These are phyloP conservation scores for Ctena decussata DNA, from an alignment of 2,888 invertebrate species.

Conservation along the genomic window DNA sequence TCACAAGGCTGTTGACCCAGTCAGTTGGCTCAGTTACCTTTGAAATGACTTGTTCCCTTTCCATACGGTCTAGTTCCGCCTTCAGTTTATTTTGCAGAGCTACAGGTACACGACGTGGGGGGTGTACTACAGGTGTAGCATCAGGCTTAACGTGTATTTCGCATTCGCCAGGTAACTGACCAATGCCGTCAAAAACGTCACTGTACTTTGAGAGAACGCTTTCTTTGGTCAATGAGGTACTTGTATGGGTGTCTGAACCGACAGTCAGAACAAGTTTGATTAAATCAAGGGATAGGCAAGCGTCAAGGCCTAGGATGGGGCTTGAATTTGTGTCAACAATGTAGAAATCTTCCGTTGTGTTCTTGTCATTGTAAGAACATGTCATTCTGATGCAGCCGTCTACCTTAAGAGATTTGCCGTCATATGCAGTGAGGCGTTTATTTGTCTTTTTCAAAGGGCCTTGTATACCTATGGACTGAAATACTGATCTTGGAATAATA, in stretches of 20 bases:
- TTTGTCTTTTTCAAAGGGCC: not conserved
- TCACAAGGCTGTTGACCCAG: conserved; percentile 61
- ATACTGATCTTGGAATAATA: not conserved
- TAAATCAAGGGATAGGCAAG: not conserved
- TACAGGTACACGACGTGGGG: conserved; percentile 51
- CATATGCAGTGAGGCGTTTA: conserved; percentile 16
- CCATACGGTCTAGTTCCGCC: conserved; percentile 58
- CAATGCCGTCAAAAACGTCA: conserved; percentile 59
- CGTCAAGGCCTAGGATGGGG: conserved; percentile 9
- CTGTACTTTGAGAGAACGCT: conserved; percentile 23
- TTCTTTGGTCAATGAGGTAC: not conserved
- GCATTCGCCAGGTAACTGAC: conserved; percentile 46
- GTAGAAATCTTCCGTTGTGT: conserved; percentile 1
- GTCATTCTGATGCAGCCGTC: not conserved
- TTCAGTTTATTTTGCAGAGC: conserved; percentile 52
- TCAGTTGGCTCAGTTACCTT: conserved; percentile 54
- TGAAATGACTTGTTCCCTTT: conserved; percentile 27
- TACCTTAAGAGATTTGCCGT: conserved; percentile 10
- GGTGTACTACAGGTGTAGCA: conserved; percentile 45
- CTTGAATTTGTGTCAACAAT: conserved; percentile 10
- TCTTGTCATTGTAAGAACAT: not conserved
- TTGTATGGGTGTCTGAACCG: conserved; percentile 6
- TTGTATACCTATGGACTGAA: not conserved
- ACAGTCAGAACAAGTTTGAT: conserved; percentile 7
- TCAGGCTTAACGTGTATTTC: conserved; percentile 39